A percentile compares a stretch with the other conserved stretches of the same genome.
phyloP scores from a whole-genome alignment of 2,797 vertebrate genomes.

The Sparus aurata region DNA sequence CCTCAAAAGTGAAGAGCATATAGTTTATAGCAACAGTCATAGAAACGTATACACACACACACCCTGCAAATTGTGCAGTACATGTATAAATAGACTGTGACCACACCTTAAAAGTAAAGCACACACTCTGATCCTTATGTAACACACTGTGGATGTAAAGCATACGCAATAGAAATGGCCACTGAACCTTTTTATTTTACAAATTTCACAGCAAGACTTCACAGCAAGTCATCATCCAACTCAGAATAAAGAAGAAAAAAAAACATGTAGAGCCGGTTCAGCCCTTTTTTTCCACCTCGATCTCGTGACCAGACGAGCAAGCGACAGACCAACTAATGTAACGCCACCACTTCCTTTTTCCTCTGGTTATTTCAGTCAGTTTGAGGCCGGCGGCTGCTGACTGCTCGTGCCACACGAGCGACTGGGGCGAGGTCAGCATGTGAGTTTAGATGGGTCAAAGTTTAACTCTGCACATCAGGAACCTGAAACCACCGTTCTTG shows the following conservation, averaged over 20 bases:
- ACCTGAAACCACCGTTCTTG: not conserved
- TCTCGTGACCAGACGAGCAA: constrained; percentile 59
- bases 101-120: constrained; percentile 49
- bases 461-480: constrained; percentile 10
- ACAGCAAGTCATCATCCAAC: not conserved
- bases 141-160: constrained; percentile 1
- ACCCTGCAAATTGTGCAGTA: not conserved
- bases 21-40: not conserved
- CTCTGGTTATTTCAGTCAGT: constrained; percentile 60
- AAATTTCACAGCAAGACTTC: not conserved
- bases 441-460: constrained; percentile 48
- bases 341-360: constrained; percentile 68
- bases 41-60: constrained; percentile 6
- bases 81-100: constrained; percentile 18
- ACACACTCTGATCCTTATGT: constrained; percentile 7
- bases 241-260: not conserved
- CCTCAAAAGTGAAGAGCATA: not conserved
- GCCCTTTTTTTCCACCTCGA: constrained; percentile 33
- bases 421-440: constrained; percentile 40
- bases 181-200: not conserved
- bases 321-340: constrained; percentile 32
- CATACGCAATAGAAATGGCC: not conserved
- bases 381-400: constrained; percentile 49
- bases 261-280: not conserved
- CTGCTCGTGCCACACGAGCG: constrained; percentile 44